A percentile compares a stretch with the other conserved stretches of the same genome.
phyloP scores from a whole-genome alignment of 2,113 vertebrate genomes.

The Anarrhichthys ocellatus region DNA sequence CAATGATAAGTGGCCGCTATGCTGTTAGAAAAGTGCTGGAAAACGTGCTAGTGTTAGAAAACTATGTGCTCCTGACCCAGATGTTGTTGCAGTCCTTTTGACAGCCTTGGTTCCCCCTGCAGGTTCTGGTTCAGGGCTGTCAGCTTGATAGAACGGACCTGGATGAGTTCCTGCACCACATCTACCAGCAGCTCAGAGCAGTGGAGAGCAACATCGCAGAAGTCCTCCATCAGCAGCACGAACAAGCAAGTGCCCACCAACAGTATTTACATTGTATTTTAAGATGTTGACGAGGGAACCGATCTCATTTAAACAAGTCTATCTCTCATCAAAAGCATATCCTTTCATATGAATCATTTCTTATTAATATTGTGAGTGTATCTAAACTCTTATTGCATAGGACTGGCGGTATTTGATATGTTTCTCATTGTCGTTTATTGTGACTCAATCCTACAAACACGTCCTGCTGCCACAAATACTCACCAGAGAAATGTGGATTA shows the following conservation, averaged over 20 bases:
- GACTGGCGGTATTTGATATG: neutral
- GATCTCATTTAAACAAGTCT: neutral
- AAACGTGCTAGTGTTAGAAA: too few relatives aligned
- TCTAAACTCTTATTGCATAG: neutral
- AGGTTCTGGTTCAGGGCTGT: constrained; percentile 97
- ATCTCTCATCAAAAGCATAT: neutral
- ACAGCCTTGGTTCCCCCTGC: neutral
- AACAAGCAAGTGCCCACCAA: constrained; percentile 81
- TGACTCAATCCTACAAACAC: neutral
- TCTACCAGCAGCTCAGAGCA: constrained; percentile 91
- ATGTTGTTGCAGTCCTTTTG: neutral
- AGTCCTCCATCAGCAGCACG: constrained; percentile 92
- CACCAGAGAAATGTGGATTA: neutral
- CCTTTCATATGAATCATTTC: neutral
- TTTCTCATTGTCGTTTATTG: neutral
- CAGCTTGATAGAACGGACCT: constrained; percentile 89
- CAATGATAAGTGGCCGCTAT: neutral
- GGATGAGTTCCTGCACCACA: constrained; percentile 89
- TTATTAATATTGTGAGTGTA: neutral
- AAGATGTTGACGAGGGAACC: neutral
- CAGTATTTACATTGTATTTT: neutral
- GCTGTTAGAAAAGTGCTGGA: neutral
- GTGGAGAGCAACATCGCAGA: constrained; percentile 96
- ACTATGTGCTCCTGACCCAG: neutral
- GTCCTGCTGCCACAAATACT: neutral